Percentiles rank a stretch among this genome's conserved stretches.
Conservation (phyloP, 92 coral and sea anemone species). For the Actinostola sp. region DNA sequence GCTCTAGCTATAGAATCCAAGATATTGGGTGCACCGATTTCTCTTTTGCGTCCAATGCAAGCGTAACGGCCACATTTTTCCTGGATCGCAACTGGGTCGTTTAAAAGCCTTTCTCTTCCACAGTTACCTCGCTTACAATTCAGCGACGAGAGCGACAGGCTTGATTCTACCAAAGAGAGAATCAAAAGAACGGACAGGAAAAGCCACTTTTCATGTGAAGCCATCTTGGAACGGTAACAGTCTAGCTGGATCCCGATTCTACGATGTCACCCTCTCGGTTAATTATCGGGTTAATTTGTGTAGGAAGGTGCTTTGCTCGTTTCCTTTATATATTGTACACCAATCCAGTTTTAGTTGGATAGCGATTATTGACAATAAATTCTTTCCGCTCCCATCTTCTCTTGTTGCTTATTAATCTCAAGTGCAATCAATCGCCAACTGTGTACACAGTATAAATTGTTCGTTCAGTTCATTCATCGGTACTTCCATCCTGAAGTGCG, state of each 20-base stretch:
- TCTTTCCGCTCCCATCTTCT: constrained; percentile 20
- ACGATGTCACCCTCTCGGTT: neutral
- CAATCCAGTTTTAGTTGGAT: neutral
- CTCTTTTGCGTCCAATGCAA: constrained; percentile 5
- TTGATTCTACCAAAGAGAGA: neutral
- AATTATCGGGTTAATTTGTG: constrained; percentile 3
- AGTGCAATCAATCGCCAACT: constrained; percentile 22
- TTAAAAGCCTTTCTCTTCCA: neutral
- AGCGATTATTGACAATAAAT: constrained; percentile 16
- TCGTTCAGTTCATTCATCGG: constrained; percentile 10
- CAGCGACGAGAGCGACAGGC: neutral
- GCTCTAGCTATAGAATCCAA: neutral
- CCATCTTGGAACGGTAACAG: neutral
- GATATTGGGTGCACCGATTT: neutral
- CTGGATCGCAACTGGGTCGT: neutral
- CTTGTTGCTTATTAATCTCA: constrained; percentile 13
- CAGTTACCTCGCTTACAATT: too few relatives aligned
- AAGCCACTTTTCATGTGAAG: constrained; percentile 14
- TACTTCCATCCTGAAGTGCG: constrained; percentile 10
- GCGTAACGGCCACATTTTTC: neutral
- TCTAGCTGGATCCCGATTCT: neutral
- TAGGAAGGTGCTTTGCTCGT: neutral
- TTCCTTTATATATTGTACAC: constrained; percentile 19
- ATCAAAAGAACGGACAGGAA: neutral
- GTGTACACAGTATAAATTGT: constrained; percentile 26